Evolutionary conservation across 1,140 invertebrate genomes (phyloP).

Genomic region (Listronotus oregonensis): DNA sequence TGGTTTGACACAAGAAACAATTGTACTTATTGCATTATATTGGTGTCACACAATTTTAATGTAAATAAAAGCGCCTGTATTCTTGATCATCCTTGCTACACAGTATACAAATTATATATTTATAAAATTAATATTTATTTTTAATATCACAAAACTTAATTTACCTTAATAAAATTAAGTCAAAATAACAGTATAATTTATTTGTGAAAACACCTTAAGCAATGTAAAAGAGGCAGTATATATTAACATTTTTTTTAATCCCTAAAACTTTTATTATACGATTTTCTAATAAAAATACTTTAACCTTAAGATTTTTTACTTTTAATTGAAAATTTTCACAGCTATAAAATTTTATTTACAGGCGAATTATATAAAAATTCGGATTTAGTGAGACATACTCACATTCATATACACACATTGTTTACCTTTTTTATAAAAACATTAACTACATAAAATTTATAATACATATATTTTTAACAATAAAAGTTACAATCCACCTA

Average conservation of each 20-base stretch:
- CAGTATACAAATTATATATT: not conserved
- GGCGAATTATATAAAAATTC: constrained; percentile 24
- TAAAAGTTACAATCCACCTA: too few species aligned
- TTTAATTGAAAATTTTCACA: constrained; percentile 32
- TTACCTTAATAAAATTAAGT: constrained; percentile 2
- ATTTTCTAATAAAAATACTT: constrained; percentile 28
- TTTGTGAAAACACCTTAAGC: constrained; percentile 5
- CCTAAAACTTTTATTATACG: constrained; percentile 15
- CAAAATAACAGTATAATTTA: not conserved
- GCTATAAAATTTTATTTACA: constrained; percentile 31
- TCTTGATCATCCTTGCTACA: not conserved
- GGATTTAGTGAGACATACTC: constrained; percentile 10
- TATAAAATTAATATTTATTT: constrained; percentile 7
- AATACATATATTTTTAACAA: too few species aligned
- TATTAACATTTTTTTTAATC: constrained; percentile 1
- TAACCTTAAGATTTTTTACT: constrained; percentile 8
- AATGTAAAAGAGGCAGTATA: constrained; percentile 1
- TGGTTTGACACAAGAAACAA: too few species aligned
- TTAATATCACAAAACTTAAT: constrained; percentile 10
- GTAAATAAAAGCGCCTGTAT: not conserved
- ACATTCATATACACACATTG: too few species aligned
- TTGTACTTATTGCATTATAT: too few species aligned
- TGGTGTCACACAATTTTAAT: not conserved
- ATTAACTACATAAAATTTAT: too few species aligned
- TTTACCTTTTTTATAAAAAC: too few species aligned